Evolutionary conservation across 1,140 invertebrate genomes (phyloP).

Genomic region (Drosophila mojavensis): DNA sequence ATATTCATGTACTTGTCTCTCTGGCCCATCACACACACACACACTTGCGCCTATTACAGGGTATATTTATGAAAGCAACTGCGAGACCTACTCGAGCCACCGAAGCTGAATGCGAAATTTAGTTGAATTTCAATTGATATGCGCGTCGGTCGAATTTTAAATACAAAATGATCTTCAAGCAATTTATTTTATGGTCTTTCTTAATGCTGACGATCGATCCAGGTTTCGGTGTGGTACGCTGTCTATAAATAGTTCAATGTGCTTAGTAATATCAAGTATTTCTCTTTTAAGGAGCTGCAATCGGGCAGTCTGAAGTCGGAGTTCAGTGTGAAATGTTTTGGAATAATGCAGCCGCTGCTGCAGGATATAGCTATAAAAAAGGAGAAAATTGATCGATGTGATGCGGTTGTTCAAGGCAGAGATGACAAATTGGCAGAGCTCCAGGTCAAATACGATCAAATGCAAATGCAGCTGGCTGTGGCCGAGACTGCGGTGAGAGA

Average conservation of each 20-base stretch:
- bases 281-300: not conserved
- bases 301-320: constrained; percentile 1
- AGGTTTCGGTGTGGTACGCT: not conserved
- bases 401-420: not conserved
- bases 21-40: not conserved
- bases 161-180: constrained; percentile 3
- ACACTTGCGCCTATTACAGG: not conserved
- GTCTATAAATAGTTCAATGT: not conserved
- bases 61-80: not conserved
- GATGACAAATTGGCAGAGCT: not conserved
- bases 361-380: constrained; percentile 20
- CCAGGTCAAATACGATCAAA: not conserved
- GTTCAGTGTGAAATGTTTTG: constrained; percentile 20
- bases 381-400: constrained; percentile 6
- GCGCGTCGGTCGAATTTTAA: not conserved
- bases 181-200: not conserved
- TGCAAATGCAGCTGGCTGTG: constrained; percentile 8
- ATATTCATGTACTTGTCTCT: not conserved
- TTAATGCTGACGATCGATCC: not conserved
- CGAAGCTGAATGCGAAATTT: constrained; percentile 13
- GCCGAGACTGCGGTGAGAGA: not conserved
- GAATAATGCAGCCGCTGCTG: constrained; percentile 8
- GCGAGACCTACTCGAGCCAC: not conserved
- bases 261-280: not conserved
- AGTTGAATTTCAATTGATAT: constrained; percentile 15